Evolutionary conservation across 30 jellyfish, hydroid and myxozoan genomes (phyloP).

Genomic region (Chrysaora quinquecirrha): DNA sequence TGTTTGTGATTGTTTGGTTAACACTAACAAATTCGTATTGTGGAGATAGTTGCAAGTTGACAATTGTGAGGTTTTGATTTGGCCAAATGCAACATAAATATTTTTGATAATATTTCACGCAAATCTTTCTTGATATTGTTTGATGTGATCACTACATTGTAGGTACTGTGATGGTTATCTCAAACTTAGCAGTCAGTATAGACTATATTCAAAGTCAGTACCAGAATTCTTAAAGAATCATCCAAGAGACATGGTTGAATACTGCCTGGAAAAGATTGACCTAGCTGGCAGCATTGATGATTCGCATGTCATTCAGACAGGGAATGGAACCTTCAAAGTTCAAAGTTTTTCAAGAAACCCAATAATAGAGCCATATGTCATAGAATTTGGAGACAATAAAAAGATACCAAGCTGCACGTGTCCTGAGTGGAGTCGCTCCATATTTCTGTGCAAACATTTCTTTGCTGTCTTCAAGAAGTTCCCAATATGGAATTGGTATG

Average conservation of each 20-base stretch:
- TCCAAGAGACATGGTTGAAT: background rate
- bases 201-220: background rate
- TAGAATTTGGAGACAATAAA: background rate
- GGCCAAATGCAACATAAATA: no score
- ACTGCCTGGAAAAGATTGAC: background rate
- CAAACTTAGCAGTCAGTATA: background rate
- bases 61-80: no score
- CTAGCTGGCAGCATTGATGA: background rate
- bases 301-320: background rate
- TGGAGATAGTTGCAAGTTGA: no score
- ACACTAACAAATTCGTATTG: no score
- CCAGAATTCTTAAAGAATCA: background rate
- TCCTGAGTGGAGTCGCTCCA: background rate
- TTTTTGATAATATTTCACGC: no score
- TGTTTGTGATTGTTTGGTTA: no score
- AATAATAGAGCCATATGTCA: background rate
- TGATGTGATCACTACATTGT: no score
- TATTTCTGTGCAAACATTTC: conserved; percentile 40
- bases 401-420: background rate
- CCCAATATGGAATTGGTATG: conserved; percentile 32
- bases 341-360: background rate
- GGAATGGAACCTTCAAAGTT: background rate
- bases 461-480: conserved; percentile 14
- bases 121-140: no score
- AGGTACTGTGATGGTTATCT: background rate